Evolutionary conservation across 2,113 vertebrate species (phyloP), one percentile per base, ranked within the genome.

Genomic region (Nothocercus julius): DNA sequence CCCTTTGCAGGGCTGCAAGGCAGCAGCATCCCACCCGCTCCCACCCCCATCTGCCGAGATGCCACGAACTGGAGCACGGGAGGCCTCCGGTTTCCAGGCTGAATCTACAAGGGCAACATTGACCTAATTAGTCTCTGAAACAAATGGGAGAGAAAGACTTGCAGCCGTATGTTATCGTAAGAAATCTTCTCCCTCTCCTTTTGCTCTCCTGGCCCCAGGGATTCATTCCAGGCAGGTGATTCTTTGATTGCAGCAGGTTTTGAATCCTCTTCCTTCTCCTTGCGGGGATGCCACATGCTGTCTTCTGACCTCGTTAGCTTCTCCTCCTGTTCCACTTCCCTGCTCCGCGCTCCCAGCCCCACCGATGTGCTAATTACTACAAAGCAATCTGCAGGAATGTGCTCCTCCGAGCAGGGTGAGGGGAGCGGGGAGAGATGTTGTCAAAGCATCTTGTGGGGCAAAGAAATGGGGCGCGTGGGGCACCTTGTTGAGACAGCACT

Each of bases 251-350:
- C 90, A 90, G 92, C 95, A 93, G 81, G 93, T 90, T 95, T 83
- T 86, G 85, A 93, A 92, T 95, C 82, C 90, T 93, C 82, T 87
- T 49, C 85, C 82, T 59, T 94, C 92, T 93, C 79, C 92, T 96
- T 3, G 6, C 2, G 3, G 95, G 82, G 85, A 85, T 95, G 92
- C 92, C 91, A 89, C 96, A 94, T 94, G 97, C 96, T 92, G 95
- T 96, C 93, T 94, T 96, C 91, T 94, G 97, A 96, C 95, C 95
- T 97, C 84, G 74, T 97, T 96, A 96, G 82, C 93, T 95, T 96
- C 92, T 95, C 94, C 92, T 97, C 89, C 92, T 95, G 93, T 94
- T 96, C 89, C 90, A 87, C 56, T 96, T 95, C 77, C 86, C 85
- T 0, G n/a, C 77, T 78, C 66, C 22, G 84, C 69, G 21, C 90